Evolutionary conservation across 2,113 vertebrate species (phyloP).

Genomic region (Oceanites oceanicus): DNA sequence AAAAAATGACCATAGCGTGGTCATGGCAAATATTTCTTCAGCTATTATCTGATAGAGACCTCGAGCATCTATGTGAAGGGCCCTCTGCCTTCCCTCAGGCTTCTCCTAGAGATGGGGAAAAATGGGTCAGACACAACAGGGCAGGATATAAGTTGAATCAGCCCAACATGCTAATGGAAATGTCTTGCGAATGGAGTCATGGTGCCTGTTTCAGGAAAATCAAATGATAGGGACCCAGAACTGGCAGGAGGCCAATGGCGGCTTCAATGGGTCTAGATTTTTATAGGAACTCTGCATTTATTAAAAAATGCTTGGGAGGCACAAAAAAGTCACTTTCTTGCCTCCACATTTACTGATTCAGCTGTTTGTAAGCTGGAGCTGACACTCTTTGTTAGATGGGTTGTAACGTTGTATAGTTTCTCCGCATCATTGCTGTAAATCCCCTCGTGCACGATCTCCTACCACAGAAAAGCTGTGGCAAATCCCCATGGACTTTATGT

Average conservation of each 20-base stretch:
- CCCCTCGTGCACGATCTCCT: not conserved
- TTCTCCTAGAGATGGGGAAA: not conserved
- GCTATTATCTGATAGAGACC: constrained; percentile 36
- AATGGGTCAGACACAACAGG: not conserved
- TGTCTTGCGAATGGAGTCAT: constrained; percentile 16
- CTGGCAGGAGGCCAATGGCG: not conserved
- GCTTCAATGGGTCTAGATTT: not conserved
- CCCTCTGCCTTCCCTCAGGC: constrained; percentile 18
- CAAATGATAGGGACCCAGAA: constrained; percentile 14
- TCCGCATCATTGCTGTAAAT: not conserved
- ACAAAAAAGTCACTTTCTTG: not conserved
- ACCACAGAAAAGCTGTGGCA: not conserved
- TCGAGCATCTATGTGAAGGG: constrained; percentile 27
- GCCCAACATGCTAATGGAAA: not conserved
- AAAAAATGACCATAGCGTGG: constrained; percentile 69
- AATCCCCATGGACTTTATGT: not conserved
- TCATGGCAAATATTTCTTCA: constrained; percentile 67
- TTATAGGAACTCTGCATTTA: not conserved
- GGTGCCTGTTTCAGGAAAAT: constrained; percentile 12
- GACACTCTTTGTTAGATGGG: not conserved
- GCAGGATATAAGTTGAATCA: constrained; percentile 23
- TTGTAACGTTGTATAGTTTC: not conserved
- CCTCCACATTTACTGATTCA: not conserved
- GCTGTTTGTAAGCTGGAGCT: not conserved
- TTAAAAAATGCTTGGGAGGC: not conserved